Evolutionary conservation across 2,113 vertebrate genomes (phyloP).

Genomic region (Dasyprocta punctata): DNA sequence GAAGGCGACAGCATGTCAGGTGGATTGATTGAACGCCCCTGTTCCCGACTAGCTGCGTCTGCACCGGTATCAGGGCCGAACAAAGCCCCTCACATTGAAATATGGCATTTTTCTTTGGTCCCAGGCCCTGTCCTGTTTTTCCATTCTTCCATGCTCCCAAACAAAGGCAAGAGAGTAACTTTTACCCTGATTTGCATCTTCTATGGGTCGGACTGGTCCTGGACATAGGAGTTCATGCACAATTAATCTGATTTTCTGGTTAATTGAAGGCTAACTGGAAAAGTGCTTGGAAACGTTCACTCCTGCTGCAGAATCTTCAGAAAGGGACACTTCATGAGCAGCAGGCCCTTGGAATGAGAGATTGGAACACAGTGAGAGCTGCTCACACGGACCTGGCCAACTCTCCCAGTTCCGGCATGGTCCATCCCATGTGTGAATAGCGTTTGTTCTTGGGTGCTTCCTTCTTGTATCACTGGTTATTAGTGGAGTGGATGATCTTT

Average conservation of each 20-base stretch:
- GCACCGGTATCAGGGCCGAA: neutral
- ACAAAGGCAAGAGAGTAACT: conserved; percentile 30
- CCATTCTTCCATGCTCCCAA: neutral
- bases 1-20: conserved; percentile 28
- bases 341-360: neutral
- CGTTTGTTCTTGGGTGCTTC: neutral
- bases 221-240: conserved; percentile 57
- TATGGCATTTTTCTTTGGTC: conserved; percentile 56
- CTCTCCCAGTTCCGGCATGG: neutral
- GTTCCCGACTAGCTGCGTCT: conserved; percentile 39
- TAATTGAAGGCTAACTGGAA: conserved; percentile 48
- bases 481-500: neutral
- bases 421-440: neutral
- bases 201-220: neutral
- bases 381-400: rapidly evolving
- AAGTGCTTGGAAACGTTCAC: neutral
- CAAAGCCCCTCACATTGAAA: conserved; percentile 55
- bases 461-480: neutral
- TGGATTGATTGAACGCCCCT: conserved; percentile 68
- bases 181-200: conserved; percentile 33
- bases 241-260: conserved; percentile 65
- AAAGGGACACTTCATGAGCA: neutral
- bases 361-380: rapidly evolving
- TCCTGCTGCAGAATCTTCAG: neutral
- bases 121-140: neutral